Percentiles rank a stretch among this genome's conserved stretches.
Conservation (phyloP, 2,113 vertebrate species). For the Antennarius striatus region DNA sequence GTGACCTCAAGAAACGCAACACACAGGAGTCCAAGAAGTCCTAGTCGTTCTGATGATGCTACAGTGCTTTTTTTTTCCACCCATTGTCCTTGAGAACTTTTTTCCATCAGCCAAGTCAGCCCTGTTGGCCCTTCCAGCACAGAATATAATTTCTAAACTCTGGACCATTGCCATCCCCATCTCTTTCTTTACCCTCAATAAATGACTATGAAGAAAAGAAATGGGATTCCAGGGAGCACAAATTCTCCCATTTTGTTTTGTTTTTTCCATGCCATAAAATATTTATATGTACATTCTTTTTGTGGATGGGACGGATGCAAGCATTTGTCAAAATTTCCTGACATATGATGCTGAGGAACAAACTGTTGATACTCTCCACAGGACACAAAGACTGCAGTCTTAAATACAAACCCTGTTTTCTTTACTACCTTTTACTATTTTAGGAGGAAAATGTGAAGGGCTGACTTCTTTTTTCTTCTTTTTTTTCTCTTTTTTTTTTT, state of each 20-base stretch:
- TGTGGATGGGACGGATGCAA: conserved; percentile 60
- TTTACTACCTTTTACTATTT: conserved; percentile 57
- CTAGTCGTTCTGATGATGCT: conserved; percentile 72
- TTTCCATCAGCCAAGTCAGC: conserved; percentile 72
- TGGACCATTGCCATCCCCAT: conserved; percentile 49
- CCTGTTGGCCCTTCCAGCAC: conserved; percentile 61
- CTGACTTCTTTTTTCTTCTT: conserved; percentile 60
- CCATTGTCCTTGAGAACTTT: conserved; percentile 73
- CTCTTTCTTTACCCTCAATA: conserved; percentile 30
- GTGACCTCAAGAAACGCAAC: conserved; percentile 88
- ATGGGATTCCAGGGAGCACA: conserved; percentile 49
- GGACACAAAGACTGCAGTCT: conserved; percentile 69
- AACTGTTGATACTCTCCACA: conserved; percentile 55
- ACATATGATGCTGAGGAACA: conserved; percentile 54
- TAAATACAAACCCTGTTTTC: conserved; percentile 56
- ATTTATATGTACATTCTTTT: conserved; percentile 47
- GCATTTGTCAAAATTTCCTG: conserved; percentile 52
- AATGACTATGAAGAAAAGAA: conserved; percentile 54
- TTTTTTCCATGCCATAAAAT: conserved; percentile 39
- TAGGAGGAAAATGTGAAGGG: conserved; percentile 67
- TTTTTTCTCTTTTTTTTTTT: conserved; percentile 51
- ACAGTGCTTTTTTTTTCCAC: conserved; percentile 46
- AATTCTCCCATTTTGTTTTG: conserved; percentile 40
- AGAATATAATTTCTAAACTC: conserved; percentile 65
- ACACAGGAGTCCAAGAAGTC: conserved; percentile 92